A percentile compares a stretch with the other conserved stretches of the same genome.
Evolutionary conservation across 2,888 invertebrate genomes (phyloP).

Genomic region (Silvanus unidentatus): DNA sequence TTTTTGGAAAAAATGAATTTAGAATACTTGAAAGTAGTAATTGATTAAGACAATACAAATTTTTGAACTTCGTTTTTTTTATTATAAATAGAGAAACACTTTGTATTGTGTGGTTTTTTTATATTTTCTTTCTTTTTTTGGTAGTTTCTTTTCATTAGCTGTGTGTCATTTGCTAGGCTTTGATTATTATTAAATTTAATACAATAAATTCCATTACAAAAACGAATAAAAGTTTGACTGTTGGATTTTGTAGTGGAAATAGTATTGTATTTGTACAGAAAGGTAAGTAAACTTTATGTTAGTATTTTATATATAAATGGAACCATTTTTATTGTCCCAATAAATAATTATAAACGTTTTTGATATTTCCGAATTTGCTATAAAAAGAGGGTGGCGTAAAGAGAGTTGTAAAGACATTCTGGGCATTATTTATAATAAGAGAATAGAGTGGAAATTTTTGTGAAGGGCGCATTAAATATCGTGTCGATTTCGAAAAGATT

Average conservation of each 20-base stretch:
- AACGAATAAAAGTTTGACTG: slow-evolving; percentile 8
- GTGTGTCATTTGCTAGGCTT: slow-evolving; percentile 42
- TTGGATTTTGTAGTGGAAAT: neutral
- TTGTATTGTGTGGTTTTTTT: slow-evolving; percentile 33
- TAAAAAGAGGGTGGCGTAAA: too few relatives aligned
- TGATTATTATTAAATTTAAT: slow-evolving; percentile 15
- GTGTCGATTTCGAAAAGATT: slow-evolving; percentile 8
- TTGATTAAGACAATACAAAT: too few relatives aligned
- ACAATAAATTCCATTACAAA: slow-evolving; percentile 13
- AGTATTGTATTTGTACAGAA: neutral
- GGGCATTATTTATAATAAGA: too few relatives aligned
- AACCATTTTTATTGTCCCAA: slow-evolving; percentile 11
- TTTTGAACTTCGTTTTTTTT: too few relatives aligned
- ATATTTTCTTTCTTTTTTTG: slow-evolving; percentile 33
- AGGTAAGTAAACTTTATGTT: slow-evolving; percentile 35
- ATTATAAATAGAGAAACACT: slow-evolving; percentile 17
- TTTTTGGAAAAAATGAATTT: too few relatives aligned
- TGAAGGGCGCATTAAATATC: too few relatives aligned
- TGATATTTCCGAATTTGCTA: slow-evolving; percentile 2
- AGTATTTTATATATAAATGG: slow-evolving; percentile 17
- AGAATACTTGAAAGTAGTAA: too few relatives aligned
- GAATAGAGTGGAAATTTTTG: too few relatives aligned
- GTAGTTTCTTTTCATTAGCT: slow-evolving; percentile 38
- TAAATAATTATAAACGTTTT: slow-evolving; percentile 5
- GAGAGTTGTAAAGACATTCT: too few relatives aligned